phyloP scores from a whole-genome alignment of 92 coral and sea anemone species.

The Pocillopora meandrina region DNA sequence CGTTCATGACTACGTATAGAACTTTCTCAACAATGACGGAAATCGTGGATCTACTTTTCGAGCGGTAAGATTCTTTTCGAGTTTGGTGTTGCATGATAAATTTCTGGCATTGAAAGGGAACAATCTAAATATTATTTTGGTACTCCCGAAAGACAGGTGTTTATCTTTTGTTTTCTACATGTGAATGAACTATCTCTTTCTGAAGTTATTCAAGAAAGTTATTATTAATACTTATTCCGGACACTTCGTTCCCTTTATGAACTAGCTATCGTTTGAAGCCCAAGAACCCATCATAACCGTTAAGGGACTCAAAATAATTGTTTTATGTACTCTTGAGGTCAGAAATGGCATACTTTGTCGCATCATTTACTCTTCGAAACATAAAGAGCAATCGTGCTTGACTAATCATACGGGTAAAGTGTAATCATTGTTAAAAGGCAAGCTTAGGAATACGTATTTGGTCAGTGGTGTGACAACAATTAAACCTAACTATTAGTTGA shows the following conservation, averaged over 20 bases:
- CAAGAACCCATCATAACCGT: background rate
- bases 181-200: background rate
- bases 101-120: no score
- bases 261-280: background rate
- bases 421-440: background rate
- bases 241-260: background rate
- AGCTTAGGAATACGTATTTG: no score
- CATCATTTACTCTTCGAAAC: background rate
- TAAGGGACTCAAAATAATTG: background rate
- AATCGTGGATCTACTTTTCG: conserved; percentile 72
- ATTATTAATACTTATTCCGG: background rate
- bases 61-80: conserved; percentile 61
- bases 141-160: background rate
- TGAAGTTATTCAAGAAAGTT: background rate
- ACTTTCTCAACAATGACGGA: conserved; percentile 79
- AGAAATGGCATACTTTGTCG: conserved; percentile 5
- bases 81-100: background rate
- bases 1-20: conserved; percentile 84
- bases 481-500: no score
- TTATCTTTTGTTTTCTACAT: background rate
- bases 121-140: background rate
- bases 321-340: background rate
- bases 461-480: no score
- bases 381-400: conserved; percentile 12
- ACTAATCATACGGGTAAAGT: background rate